Base-by-base conservation (phyloP, 2,888 invertebrate species). In the Itoplectis maculator region DNA sequence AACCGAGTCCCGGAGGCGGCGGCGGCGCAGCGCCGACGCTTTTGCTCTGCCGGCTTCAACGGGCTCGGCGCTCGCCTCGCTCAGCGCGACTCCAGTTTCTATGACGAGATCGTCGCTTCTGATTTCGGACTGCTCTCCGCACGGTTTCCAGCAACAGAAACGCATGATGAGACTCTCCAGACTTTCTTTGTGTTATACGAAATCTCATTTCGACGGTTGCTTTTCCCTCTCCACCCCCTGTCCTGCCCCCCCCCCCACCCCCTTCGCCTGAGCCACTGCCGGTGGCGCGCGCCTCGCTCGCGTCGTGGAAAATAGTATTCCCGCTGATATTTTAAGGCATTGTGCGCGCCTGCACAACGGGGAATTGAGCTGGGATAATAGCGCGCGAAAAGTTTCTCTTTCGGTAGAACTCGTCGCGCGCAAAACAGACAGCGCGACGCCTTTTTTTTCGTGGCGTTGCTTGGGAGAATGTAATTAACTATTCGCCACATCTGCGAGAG, bases 101-200 rank as follows among this genome's bases (percentile, higher is more conserved):
- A 78, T 78, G 77, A 78, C 63, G 77, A 70, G 63, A 70, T 78
- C 77, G 70, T 63, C 63, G 77, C 49, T 51, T 70, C 70, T 78
- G 77, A 78, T 78, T 78, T 78, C 70, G 70, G 63, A 78, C 42
- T 11, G 49, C 63, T 42, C 65, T 29, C 29, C 29, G 29, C 13
- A 29, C 51, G n/a, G 4, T 13, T 40, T 18, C 37, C 42, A 37
- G 37, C 61, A 73, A 61, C 63, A 47, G 61, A 73, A 49, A 73
- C 37, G 49, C 73, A 63, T 20, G 45, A 35, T 47, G 49, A 20
- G 29, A 54, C 42, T 68, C 35, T 59, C 45, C 47, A 20, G 47
- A 49, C 47, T 61, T 61, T 49, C 73, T 73, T 73, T 73, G 73
- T 73, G 73, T 49, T 59, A 45, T 59, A 56, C 75, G 59, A 76